phyloP scores from a whole-genome alignment of 1,140 invertebrate species.

The Arion vulgaris region DNA sequence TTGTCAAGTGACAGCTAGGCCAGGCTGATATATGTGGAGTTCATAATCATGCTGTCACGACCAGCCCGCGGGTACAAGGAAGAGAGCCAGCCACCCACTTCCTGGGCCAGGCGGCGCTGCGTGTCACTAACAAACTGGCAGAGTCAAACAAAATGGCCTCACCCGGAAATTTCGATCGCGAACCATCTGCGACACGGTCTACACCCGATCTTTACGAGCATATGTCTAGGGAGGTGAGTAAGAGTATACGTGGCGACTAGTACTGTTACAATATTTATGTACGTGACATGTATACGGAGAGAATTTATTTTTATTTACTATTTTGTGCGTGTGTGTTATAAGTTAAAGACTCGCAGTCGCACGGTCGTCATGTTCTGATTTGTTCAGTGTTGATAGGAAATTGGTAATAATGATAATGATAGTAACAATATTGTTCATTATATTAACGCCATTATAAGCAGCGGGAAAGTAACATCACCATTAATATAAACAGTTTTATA shows the following conservation, averaged over 20 bases:
- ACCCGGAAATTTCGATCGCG: constrained; percentile 46
- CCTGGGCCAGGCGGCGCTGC: constrained; percentile 26
- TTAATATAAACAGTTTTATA: too few species aligned
- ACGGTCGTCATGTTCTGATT: too few species aligned
- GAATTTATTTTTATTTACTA: not conserved
- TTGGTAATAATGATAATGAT: too few species aligned
- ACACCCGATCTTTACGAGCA: constrained; percentile 45
- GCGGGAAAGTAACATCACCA: too few species aligned
- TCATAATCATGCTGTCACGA: too few species aligned
- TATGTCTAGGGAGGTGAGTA: constrained; percentile 51
- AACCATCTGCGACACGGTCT: constrained; percentile 44
- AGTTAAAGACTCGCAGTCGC: too few species aligned
- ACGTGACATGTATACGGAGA: not conserved
- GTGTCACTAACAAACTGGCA: constrained; percentile 30
- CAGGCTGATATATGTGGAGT: too few species aligned
- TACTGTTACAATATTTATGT: not conserved
- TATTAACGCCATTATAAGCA: too few species aligned
- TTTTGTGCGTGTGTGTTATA: too few species aligned
- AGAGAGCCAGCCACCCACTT: constrained; percentile 1
- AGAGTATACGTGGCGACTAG: constrained; percentile 23
- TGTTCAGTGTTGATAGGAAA: too few species aligned
- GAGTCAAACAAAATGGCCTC: constrained; percentile 50
- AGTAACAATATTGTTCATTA: too few species aligned
- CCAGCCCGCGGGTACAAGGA: not conserved
- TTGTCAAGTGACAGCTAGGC: too few species aligned